Base-by-base conservation (phyloP, 2,888 invertebrate genomes). In the Dolichomitus sp. region DNA sequence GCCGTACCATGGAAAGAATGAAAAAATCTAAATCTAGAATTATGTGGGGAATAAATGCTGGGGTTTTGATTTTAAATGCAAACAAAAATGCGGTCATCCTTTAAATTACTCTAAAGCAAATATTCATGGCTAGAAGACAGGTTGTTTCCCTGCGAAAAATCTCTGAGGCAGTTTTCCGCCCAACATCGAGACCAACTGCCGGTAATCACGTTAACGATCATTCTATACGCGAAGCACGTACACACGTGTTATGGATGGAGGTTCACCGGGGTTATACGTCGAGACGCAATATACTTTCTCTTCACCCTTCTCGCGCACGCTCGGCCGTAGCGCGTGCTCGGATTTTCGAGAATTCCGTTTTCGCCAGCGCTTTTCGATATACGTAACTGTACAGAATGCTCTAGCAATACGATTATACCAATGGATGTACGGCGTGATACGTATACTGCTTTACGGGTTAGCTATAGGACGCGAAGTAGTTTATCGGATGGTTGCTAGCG, bases 331-430 rank as follows among this genome's bases (percentile, higher is more conserved):
- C 81, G 82, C 84, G 83, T 84, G 83, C 82, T 80, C 48, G 76
- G 82, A 78, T 86, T 83, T 82, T 66, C 79, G 73, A 80, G 73
- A 78, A 81, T 83, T 78, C 79, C 78, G 45, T 80, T 76, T 82
- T 78, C 78, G 48, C 75, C 45, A 52, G 30, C 9, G 23, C 54
- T 57, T 37, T 1, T 54, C 63, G 59, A 48, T 52, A 48, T 52
- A 52, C 42, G 11, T 12, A 33, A 30, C 7, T 11, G 54, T 40
- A 65, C 37, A 52, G 11, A 37, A 65, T 48, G 30, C 23, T 65
- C 65, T 33, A 37, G 59, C 48, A 69, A 54, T 75, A 45, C 70
- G 65, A 75, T 82, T 82, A 79, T 75, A 66, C 69, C 37, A 30
- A 40, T 65, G 37, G 42, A 82, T 65, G 78, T 65, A 69, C 77